These are phyloP conservation scores for Phalacrocorax brasilianus DNA, from an alignment of 2,113 vertebrate species.

Conservation along the genomic window DNA sequence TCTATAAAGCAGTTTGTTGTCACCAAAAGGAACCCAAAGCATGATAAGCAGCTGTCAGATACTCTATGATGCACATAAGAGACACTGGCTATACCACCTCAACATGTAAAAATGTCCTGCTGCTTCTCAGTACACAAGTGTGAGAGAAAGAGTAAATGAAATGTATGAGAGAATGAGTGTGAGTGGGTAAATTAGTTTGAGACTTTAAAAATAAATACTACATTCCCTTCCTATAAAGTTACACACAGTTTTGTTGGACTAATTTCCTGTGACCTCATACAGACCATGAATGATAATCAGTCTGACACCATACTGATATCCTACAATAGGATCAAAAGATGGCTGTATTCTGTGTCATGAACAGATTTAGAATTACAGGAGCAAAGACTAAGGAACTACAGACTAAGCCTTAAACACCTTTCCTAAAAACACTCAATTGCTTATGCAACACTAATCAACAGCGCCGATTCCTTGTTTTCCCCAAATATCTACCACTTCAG, in stretches of 20 bases:
- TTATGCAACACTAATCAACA: background rate
- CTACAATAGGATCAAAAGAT: background rate
- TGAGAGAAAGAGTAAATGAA: background rate
- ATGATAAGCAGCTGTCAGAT: background rate
- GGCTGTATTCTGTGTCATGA: background rate
- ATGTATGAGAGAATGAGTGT: background rate
- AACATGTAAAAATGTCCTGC: background rate
- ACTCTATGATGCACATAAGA: rapidly evolving
- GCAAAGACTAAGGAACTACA: background rate
- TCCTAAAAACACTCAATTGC: background rate
- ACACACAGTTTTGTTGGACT: background rate
- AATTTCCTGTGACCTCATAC: background rate
- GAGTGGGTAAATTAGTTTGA: background rate
- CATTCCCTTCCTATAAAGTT: background rate
- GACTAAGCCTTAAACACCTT: background rate
- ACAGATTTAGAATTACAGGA: background rate
- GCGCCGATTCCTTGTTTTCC: background rate
- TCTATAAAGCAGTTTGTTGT: background rate
- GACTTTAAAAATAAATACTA: background rate
- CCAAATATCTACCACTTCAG: background rate
- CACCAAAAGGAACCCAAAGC: background rate
- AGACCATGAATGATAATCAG: background rate
- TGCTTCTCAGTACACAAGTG: rapidly evolving
- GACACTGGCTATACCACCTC: background rate
- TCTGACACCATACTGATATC: background rate